Percentiles rank a stretch among this genome's conserved stretches.
These are phyloP conservation scores for Babylonia areolata DNA, from an alignment of 1,140 invertebrate species.

Conservation along the genomic window DNA sequence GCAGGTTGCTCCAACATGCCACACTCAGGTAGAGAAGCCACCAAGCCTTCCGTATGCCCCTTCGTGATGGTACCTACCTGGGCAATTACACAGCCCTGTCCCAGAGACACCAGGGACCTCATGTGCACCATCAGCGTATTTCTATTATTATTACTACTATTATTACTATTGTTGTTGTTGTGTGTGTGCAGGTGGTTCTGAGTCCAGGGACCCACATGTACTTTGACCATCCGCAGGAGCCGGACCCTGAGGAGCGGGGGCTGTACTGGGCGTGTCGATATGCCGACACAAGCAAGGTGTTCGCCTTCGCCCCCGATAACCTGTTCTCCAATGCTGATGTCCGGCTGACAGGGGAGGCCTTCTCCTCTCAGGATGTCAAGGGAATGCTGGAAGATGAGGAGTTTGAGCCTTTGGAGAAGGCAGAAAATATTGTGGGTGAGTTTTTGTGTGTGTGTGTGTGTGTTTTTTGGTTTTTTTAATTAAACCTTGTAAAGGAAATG, in stretches of 20 bases:
- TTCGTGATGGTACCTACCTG: too few relatives aligned
- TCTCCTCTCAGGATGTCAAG: constrained; percentile 53
- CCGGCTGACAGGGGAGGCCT: constrained; percentile 61
- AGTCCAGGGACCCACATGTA: constrained; percentile 73
- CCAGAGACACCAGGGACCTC: too few relatives aligned
- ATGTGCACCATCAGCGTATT: not conserved
- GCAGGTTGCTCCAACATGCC: too few relatives aligned
- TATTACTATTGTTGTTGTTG: not conserved
- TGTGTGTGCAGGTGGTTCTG: constrained; percentile 65
- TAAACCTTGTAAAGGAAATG: too few relatives aligned
- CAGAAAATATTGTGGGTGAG: constrained; percentile 65
- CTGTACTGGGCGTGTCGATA: constrained; percentile 71
- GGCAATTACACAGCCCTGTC: too few relatives aligned
- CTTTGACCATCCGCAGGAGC: constrained; percentile 74
- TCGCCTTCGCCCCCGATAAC: constrained; percentile 68
- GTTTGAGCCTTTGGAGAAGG: constrained; percentile 50
- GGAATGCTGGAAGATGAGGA: constrained; percentile 45
- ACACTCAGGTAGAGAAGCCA: too few relatives aligned
- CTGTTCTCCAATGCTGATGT: constrained; percentile 70
- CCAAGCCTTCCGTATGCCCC: too few relatives aligned
- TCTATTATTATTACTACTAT: constrained; percentile 8
- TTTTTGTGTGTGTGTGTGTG: too few relatives aligned
- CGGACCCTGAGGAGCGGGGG: constrained; percentile 72
- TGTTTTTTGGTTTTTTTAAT: too few relatives aligned
- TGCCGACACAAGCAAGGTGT: constrained; percentile 65